Base-by-base conservation (phyloP, 2,113 vertebrate species). In the Mormoops blainvillei region DNA sequence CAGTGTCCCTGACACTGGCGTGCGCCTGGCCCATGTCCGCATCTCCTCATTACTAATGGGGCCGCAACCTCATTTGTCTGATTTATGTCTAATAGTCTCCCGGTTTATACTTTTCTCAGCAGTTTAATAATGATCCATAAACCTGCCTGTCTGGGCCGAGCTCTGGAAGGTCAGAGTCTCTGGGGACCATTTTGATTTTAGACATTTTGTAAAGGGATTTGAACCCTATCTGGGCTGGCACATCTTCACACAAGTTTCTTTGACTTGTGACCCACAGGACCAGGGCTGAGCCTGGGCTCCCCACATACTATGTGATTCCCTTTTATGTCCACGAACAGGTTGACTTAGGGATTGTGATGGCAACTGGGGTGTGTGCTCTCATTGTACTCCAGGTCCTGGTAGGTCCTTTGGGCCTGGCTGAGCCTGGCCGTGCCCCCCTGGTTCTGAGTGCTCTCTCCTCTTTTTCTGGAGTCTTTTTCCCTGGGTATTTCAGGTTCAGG, bases 41-140 rank as follows among this genome's bases (percentile, higher is more conserved):
- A 26, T 31, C 58, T 85, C 63, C 89, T 83, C n/a, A 4, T 95
- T 96, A 63, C 73, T 70, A 18, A 93, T 28, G 58, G 74, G 96
- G 54, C 94, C 0, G 0, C 77, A 74, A 91, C 78, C 93, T 94
- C 82, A 71, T 96, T 96, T 96, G 73, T 88, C 73, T 97, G 97
- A 96, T 97, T 96, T 91, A 97, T 96, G 90, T 92, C 88, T 95
- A 48, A 86, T 89, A 80, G 89, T 92, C 92, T 95, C 54, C 92
- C 67, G 91, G 73, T 92, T 97, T 95, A 81, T 95, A 82, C 81
- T 96, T 95, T 96, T 91, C 95, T 96, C 85, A 89, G 96, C 92
- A 95, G 54, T 96, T 97, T 97, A 94, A 91, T 91, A 78, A 97
- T 84, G 96, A 96, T 74, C 94, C 95, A 95, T 96, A 92, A 97